Conservation (phyloP, 1,140 invertebrate species). For the Gonatopus flavifemur region DNA sequence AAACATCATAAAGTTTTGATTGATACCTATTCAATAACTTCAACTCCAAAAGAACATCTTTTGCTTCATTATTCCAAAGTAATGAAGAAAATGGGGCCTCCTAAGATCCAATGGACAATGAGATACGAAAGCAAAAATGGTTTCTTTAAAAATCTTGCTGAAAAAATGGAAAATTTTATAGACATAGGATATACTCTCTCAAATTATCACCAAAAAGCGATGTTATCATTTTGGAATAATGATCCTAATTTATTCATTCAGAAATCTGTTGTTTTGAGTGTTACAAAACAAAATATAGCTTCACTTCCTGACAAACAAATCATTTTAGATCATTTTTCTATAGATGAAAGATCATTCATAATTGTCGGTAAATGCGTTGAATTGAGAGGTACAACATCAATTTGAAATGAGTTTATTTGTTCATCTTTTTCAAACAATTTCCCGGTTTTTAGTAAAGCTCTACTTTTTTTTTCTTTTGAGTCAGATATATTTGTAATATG, state of each 20-base stretch:
- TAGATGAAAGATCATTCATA: not conserved
- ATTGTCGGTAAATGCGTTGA: not conserved
- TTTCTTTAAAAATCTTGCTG: too few species aligned
- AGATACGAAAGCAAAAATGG: too few species aligned
- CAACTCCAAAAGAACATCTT: too few species aligned
- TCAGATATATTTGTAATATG: too few species aligned
- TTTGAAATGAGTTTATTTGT: not conserved
- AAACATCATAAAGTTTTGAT: conserved; percentile 14
- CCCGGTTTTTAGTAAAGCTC: not conserved
- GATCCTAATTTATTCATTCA: not conserved
- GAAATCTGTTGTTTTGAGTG: not conserved
- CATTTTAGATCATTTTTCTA: not conserved
- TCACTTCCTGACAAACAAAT: not conserved
- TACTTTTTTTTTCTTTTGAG: too few species aligned
- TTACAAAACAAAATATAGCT: too few species aligned
- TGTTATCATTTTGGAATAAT: not conserved
- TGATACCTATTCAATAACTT: conserved; percentile 9
- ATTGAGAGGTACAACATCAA: not conserved
- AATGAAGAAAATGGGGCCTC: not conserved
- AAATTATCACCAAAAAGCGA: not conserved
- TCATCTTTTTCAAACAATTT: not conserved
- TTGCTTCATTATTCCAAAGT: not conserved
- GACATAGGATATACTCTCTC: not conserved
- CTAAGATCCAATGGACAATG: not conserved
- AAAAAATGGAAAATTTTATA: not conserved